Percentiles rank a stretch among this genome's conserved stretches.
These are phyloP conservation scores for Nebria ingens DNA, from an alignment of 1,140 invertebrate genomes.

Conservation along the genomic window DNA sequence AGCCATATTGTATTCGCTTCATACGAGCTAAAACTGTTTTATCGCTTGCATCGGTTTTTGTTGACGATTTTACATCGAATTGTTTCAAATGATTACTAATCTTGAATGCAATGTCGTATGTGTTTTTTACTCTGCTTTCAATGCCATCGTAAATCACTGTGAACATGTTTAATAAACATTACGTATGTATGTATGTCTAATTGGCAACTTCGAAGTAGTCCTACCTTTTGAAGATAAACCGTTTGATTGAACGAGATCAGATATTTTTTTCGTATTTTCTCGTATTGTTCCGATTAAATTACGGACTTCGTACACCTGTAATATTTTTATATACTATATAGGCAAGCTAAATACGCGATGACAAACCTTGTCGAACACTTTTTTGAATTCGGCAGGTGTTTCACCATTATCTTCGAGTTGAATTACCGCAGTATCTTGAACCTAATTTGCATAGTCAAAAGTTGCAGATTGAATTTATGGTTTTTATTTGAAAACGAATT, in stretches of 20 bases:
- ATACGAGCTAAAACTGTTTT: constrained; percentile 30
- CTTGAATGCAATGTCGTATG: constrained; percentile 31
- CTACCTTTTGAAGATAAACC: constrained; percentile 4
- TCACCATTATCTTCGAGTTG: constrained; percentile 32
- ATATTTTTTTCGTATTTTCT: constrained; percentile 40
- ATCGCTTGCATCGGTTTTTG: constrained; percentile 25
- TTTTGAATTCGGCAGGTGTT: constrained; percentile 25
- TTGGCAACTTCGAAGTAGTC: no score
- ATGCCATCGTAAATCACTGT: constrained; percentile 45
- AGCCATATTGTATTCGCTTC: constrained; percentile 38
- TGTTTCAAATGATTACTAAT: constrained; percentile 34
- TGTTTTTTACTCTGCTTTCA: constrained; percentile 34
- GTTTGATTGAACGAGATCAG: constrained; percentile 29
- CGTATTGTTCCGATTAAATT: constrained; percentile 38
- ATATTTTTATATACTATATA: constrained; percentile 4
- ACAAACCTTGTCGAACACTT: constrained; percentile 37
- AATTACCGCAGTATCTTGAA: constrained; percentile 18
- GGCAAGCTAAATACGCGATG: constrained; percentile 17
- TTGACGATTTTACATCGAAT: constrained; percentile 28
- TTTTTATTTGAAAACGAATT: no score
- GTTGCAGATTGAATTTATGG: no score
- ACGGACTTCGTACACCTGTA: constrained; percentile 42
- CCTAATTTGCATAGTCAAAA: no score
- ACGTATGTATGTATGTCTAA: constrained; percentile 1
- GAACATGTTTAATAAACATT: constrained; percentile 17